Evolutionary conservation across 2,797 vertebrate genomes (phyloP).

Genomic region (Vireo griseus): DNA sequence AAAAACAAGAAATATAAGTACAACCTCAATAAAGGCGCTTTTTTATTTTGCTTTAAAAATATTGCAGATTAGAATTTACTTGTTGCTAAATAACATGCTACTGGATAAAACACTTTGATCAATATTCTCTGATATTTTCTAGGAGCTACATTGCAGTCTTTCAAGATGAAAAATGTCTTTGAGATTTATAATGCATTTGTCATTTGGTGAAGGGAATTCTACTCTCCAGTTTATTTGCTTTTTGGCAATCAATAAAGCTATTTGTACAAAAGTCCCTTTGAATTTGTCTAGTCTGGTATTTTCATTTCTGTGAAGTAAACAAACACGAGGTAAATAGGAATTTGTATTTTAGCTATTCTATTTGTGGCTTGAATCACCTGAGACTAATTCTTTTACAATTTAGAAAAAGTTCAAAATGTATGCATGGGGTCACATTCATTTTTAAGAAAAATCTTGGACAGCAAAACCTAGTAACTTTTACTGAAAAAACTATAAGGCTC

Average conservation of each 20-base stretch:
- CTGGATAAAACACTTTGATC: background rate
- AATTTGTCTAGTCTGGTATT: constrained; percentile 44
- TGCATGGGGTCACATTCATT: background rate
- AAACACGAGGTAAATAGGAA: background rate
- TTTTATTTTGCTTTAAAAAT: background rate
- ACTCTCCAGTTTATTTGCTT: constrained; percentile 52
- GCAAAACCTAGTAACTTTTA: background rate
- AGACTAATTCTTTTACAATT: background rate
- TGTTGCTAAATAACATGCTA: background rate
- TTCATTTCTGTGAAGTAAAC: constrained; percentile 51
- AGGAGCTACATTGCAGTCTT: constrained; percentile 3
- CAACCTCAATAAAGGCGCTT: background rate
- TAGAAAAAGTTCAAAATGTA: background rate
- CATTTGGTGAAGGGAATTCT: constrained; percentile 24
- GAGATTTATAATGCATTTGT: constrained; percentile 40
- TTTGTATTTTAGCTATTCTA: constrained; percentile 25
- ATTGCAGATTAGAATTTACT: background rate
- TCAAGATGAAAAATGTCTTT: constrained; percentile 41
- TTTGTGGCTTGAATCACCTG: background rate
- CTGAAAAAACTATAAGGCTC: background rate
- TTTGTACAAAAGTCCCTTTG: constrained; percentile 52
- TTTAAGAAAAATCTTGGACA: background rate
- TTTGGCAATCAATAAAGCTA: constrained; percentile 59
- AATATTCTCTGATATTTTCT: constrained; percentile 16
- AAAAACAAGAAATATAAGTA: background rate